A percentile compares a stretch with the other conserved stretches of the same genome.
Evolutionary conservation across 2,888 invertebrate species (phyloP).

Genomic region (Alloscopus bannaensis): DNA sequence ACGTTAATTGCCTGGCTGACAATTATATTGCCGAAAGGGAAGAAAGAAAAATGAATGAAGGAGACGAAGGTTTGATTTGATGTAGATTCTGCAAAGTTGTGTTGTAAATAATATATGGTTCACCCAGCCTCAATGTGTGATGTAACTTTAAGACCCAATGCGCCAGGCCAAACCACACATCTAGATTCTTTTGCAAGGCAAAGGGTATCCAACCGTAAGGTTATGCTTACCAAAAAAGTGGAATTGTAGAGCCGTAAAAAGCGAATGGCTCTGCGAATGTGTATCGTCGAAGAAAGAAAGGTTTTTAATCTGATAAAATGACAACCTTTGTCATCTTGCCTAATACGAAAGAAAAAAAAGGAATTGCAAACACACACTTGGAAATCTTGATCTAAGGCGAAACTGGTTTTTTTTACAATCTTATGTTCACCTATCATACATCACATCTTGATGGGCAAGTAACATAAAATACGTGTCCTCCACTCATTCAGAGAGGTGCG

Average conservation of each 20-base stretch:
- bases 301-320: constrained; percentile 12
- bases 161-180: no score
- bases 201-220: neutral
- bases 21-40: constrained; percentile 31
- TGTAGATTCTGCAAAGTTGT: constrained; percentile 14
- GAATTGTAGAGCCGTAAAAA: constrained; percentile 1
- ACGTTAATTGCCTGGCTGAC: constrained; percentile 43
- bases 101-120: constrained; percentile 10
- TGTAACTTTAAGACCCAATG: no score
- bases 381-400: neutral
- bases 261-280: no score
- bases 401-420: constrained; percentile 18
- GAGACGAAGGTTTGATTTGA: constrained; percentile 5
- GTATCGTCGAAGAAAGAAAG: no score
- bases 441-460: constrained; percentile 24
- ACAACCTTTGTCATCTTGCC: neutral
- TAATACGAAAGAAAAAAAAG: neutral
- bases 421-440: constrained; percentile 1
- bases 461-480: neutral
- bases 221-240: constrained; percentile 26
- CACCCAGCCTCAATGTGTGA: neutral
- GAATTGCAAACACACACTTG: no score
- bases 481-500: neutral
- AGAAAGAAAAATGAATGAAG: neutral
- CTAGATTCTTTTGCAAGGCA: no score